phyloP scores from a whole-genome alignment of 2,888 invertebrate genomes.

The Oasisia sp. region DNA sequence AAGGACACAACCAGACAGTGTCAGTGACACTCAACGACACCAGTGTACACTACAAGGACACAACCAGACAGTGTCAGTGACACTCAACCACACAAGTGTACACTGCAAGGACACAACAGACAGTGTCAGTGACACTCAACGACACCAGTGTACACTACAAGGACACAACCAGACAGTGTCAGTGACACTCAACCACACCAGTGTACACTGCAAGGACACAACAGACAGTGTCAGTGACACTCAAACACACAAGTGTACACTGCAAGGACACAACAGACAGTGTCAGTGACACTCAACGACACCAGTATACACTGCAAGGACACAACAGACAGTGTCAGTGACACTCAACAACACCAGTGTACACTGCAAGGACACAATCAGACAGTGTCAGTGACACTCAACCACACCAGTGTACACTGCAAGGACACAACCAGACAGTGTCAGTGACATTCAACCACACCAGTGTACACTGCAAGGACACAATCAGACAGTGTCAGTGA shows the following conservation, averaged over 20 bases:
- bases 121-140: not conserved
- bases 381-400: slow-evolving; percentile 52
- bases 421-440: slow-evolving; percentile 21
- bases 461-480: slow-evolving; percentile 41
- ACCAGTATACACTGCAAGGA: slow-evolving; percentile 34
- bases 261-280: slow-evolving; percentile 30
- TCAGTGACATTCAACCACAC: slow-evolving; percentile 71
- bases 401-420: slow-evolving; percentile 71
- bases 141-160: slow-evolving; percentile 35
- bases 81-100: slow-evolving; percentile 21
- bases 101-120: slow-evolving; percentile 34
- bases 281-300: not conserved
- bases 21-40: not conserved
- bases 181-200: slow-evolving; percentile 72
- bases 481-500: not conserved
- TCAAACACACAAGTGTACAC: slow-evolving; percentile 29
- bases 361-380: slow-evolving; percentile 35
- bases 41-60: slow-evolving; percentile 36
- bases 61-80: not conserved
- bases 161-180: slow-evolving; percentile 17
- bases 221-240: not conserved
- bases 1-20: slow-evolving; percentile 21
- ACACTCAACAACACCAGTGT: slow-evolving; percentile 18
- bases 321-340: slow-evolving; percentile 9
- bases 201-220: slow-evolving; percentile 39